Base-by-base conservation (phyloP, 2,888 invertebrate genomes). In the Sesamia inferens region DNA sequence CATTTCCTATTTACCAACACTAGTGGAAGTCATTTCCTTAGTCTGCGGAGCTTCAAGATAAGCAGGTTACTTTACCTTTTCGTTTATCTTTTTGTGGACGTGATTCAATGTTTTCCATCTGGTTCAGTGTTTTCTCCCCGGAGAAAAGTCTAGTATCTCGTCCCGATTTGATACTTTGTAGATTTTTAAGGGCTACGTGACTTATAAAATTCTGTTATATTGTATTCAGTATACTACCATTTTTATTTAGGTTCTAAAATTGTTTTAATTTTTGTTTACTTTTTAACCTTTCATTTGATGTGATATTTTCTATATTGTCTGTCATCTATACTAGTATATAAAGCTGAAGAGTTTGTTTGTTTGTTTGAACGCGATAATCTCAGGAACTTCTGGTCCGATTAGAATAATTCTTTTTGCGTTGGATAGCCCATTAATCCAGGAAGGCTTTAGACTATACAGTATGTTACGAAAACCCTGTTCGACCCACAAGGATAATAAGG, bases 1-100 rank as follows among this genome's bases (percentile, higher is more conserved):
- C 70, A 83, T 82, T 82, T 82, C 77, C 83, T 80, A 72, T 83
- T 80, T 83, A 77, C 74, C 71, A 72, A 77, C 72, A 61, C 69
- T 80, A 63, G 44, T 74, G 67, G 69, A 76, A 74, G 73, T 71
- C 24, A 82, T 82, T 82, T 83, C 82, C 82, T 82, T 74, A 74
- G 77, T 61, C 68, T 81, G 68, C 51, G 31, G 66, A 68, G 44
- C 54, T 16, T 39, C 63, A 19, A 69, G 79, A 82, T 82, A 71
- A 82, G 74, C 65, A 78, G 78, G 74, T 74, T 66, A 62, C 73
- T 66, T 51, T 79, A 69, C 31, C 71, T 79, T 82, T 81, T 70
- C 67, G 64, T 75, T 69, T 63, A 13, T 69, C 19, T 31, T 70
- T 82, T 78, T 82, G 47, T 72, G 42, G 8, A 44, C 68, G 42